Evolutionary conservation across 2,797 vertebrate genomes (phyloP), one percentile per base, ranked within the genome.

Genomic region (Chlorospingus flavigularis): DNA sequence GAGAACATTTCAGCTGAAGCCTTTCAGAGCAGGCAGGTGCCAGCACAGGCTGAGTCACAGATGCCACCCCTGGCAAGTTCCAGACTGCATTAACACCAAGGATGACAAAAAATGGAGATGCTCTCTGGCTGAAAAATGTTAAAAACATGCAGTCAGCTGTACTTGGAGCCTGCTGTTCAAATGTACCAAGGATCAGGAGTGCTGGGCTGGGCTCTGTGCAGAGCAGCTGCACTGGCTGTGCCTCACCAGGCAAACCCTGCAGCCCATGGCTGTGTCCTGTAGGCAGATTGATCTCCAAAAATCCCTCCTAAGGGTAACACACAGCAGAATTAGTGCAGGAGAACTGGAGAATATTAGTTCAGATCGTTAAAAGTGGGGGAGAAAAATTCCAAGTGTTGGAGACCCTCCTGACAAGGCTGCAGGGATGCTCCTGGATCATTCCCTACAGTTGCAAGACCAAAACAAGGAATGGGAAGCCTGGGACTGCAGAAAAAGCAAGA

Each of bases 231-330:
- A 14, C 3, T 6, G 47, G 60, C 4, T 54, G 73, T 7, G 5
- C 37, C 9, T 30, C 55, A 7, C 11, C 26, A 45, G 7, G 9
- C 7, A 33, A 37, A 8, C 4, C 47, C 65, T 51, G 51, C 66
- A 55, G 10, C 42, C 26, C 0, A 0, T 4, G 30, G 19, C 66
- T 17, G 16, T 17, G 26, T 3, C 57, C 9, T 23, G 37, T 10
- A 28, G 2, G 25, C 55, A 70, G 40, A 42, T 2, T 9, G 26
- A 45, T 12, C 31, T 18, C 62, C 33, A 42, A 31, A 90, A 39
- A 19, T 2, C 48, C 48, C 19, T 37, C 57, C 45, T 42, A 9
- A 39, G 24, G 43, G 39, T 12, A 48, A 24, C 35, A 39, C 35
- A 45, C 55, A n/a, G 33, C 51, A 68, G 26, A 76, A 19, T 2